Base-by-base conservation (phyloP, 2,888 invertebrate genomes). In the Cosmopolites sordidus region DNA sequence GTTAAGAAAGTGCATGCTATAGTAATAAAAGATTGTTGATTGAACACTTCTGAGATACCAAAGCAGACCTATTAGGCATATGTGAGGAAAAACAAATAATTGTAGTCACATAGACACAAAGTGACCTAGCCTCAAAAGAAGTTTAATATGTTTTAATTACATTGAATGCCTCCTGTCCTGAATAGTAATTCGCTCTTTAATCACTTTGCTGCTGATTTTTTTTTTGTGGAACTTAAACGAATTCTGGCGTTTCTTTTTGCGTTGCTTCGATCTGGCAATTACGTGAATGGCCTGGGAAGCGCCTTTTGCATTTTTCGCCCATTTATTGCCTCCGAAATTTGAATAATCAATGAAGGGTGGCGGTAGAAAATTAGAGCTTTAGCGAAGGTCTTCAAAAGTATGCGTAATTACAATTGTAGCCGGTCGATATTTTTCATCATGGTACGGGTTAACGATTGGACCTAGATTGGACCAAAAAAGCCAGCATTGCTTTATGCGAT, bases 251-350 rank as follows among this genome's bases (percentile, higher is more conserved):
- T 33, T 12, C 33, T 33, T 22, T 12, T 33, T n/a, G 12, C 33
- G n/a, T 12, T 11, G 33, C 33, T 12, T 33, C 33, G 33, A 33
- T 33, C 33, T 33, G 33, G 33, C 11, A 33, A 33, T 33, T 33
- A 33, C 33, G 33, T 11, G 11, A 33, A 12, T 12, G 33, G 33
- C 33, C 11, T n/a, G n/a, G 33, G 12, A 33, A 33, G 33, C 11
- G 33, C 33, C 12, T 33, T 33, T 33, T 33, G 33, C 33, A 33
- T 33, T 33, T 33, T 33, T 33, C 33, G 33, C 12, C 33, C 33
- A 33, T 33, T 33, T 33, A 33, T 33, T 33, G 33, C 33, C 33
- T 33, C 33, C 33, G n/a, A 33, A 33, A 33, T 33, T 33, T 33
- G 33, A 33, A 33, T 33, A 33, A 33, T 33, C 33, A 33, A 33